A percentile compares a stretch with the other conserved stretches of the same genome.
phyloP scores from a whole-genome alignment of 2,113 vertebrate genomes.

The Sylvietta virens region DNA sequence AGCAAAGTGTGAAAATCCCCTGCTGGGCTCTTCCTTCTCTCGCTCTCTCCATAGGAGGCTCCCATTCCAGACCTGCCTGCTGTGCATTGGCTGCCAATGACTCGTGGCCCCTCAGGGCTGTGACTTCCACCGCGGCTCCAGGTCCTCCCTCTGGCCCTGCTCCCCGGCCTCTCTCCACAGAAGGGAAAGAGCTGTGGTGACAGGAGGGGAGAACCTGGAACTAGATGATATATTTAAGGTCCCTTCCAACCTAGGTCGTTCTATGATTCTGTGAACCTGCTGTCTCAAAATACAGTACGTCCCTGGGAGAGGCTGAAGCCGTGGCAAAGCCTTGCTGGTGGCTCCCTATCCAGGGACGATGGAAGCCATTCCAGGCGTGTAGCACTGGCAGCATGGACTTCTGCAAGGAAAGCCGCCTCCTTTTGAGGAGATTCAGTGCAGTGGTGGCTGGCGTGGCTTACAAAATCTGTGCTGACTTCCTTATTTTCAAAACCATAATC shows the following conservation, averaged over 20 bases:
- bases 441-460: background rate
- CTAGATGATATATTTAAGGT: background rate
- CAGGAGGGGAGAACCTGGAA: background rate
- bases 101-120: background rate
- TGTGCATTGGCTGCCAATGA: background rate
- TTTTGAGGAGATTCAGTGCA: background rate
- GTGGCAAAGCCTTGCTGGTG: background rate
- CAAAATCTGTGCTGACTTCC: background rate
- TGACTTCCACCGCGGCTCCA: rapidly evolving
- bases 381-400: background rate
- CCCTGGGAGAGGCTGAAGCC: background rate
- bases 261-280: background rate
- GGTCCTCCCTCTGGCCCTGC: background rate
- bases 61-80: background rate
- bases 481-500: background rate
- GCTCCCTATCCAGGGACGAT: background rate
- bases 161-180: background rate
- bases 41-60: background rate
- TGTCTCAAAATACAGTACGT: background rate
- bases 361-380: background rate
- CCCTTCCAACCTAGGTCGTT: background rate
- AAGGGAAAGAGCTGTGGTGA: background rate
- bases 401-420: background rate
- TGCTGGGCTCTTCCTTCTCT: background rate
- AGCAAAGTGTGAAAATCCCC: background rate